Base-by-base conservation (phyloP, 2,113 vertebrate genomes). In the Campylorhamphus procurvoides region DNA sequence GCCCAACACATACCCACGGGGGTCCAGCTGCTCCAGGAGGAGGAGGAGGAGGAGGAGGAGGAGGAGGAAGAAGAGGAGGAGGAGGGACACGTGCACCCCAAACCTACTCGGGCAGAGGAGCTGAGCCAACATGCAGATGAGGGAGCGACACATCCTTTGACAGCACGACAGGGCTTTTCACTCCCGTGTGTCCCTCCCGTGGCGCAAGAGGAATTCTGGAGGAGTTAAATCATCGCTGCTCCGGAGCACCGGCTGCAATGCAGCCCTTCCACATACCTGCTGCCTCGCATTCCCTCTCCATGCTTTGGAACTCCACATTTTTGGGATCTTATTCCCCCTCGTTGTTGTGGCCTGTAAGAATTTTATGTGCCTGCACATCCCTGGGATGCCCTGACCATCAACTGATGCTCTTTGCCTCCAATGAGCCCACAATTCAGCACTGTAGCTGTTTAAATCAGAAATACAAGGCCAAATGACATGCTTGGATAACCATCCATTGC, bases 41-140 rank as follows among this genome's bases (percentile, higher is more conserved):
- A 67, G 25, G 2, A 50, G 18, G 3, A 68, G 29, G 40, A 66
- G 20, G 12, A 62, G 23, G n/a, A 29, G 31, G 0, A 53, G 27
- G 3, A 42, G n/a, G 2, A 69, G 10, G 4, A 46, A 3, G 8
- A 75, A 1, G 39, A 83, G 3, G 23, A 83, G 29, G 19, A 93
- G 46, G 1, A 89, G 8, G 15, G 29, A 75, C 77, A 95, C 58
- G 77, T 94, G 90, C 44, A 9, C 16, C 37, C 53, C 69, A 94
- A 86, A 58, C n/a, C 63, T 68, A 79, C 60, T 14, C 27, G 23
- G 49, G 59, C 33, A 55, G 69, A 73, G 72, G 62, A 83, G 90
- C 87, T 91, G 91, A 94, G 95, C 93, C 95, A 95, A 94, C 85
- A 94, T 67, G 90, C 92, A 96, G 96, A 93, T 96, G 95, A 96